Conservation (phyloP, 2,113 vertebrate species). For the Epinephelus moara region DNA sequence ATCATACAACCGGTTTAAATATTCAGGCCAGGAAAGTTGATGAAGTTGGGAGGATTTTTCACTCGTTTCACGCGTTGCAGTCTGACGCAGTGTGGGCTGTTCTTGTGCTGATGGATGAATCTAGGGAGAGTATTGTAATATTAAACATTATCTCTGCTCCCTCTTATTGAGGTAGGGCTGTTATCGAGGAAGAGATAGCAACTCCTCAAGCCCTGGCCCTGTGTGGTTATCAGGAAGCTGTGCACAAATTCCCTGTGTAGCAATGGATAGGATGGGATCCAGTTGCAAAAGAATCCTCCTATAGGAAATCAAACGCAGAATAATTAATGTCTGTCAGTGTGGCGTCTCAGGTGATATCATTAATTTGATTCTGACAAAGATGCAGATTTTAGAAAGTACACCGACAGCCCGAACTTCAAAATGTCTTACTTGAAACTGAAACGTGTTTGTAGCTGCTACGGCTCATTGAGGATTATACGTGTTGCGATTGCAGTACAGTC, state of each 20-base stretch:
- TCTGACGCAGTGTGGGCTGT: background rate
- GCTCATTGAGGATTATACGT: background rate
- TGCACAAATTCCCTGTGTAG: background rate
- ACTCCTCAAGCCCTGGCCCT: background rate
- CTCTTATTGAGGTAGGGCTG: slow-evolving; percentile 20
- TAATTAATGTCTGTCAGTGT: background rate
- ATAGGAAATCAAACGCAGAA: slow-evolving; percentile 4
- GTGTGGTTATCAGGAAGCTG: slow-evolving; percentile 38
- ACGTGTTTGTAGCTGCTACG: background rate
- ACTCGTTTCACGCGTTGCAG: slow-evolving; percentile 21
- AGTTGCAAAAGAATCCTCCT: slow-evolving; percentile 6
- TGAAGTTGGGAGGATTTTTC: background rate
- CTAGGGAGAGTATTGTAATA: slow-evolving; percentile 19
- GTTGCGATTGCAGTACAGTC: background rate
- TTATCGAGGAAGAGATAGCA: slow-evolving; percentile 27
- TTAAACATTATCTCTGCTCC: slow-evolving; percentile 45
- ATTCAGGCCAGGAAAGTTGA: slow-evolving; percentile 8
- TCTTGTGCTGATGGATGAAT: slow-evolving; percentile 21
- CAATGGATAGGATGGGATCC: background rate
- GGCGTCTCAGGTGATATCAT: slow-evolving; percentile 1
- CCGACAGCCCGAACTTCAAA: background rate
- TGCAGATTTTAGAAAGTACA: background rate
- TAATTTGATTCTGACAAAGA: slow-evolving; percentile 10
- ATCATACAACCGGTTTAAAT: slow-evolving; percentile 1
- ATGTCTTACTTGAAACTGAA: slow-evolving; percentile 1